Base-by-base conservation (phyloP, 2,888 invertebrate species). In the Abrostola tripartita region DNA sequence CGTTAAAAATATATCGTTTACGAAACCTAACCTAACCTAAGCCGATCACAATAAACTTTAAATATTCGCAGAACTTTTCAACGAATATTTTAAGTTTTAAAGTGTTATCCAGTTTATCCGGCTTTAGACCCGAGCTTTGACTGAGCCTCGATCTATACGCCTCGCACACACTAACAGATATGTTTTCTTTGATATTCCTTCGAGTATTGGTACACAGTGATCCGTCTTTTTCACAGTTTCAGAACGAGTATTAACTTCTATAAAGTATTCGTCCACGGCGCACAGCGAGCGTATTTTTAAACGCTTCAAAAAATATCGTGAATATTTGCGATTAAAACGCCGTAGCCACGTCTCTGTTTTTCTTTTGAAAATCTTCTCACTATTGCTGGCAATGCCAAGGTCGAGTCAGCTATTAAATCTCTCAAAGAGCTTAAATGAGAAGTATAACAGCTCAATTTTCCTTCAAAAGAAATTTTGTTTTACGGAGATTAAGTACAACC, bases 151-250 rank as follows among this genome's bases (percentile, higher is more conserved):
- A 56, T 72, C 53, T 57, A 42, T 40, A 12, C 41, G 40, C 37
- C 37, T 37, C 54, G 9, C 37, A 42, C 38, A 52, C 47, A 54
- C 53, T 44, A 52, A 52, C 37, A 53, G 59, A 62, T 62, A 56
- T 52, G 44, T 59, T 59, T 24, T 53, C 74, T 59, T 60, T 68
- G 52, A 59, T 73, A 73, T 68, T 58, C 52, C 35, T 51, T 60
- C 38, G 36, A 56, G 50, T 50, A 54, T 12, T 24, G 24, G 63
- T 37, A 66, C 12, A 56, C 37, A 62, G 50, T 56, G 61, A 59
- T 56, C 71, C 55, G 55, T 74, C 69, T 60, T 68, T 68, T 63
- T 56, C 55, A 47, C 49, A 44, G 44, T 40, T 49, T 68, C n/a
- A 38, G 60, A 68, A 38, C 47, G 10, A n/a, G 51, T 56, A 67